Percentiles rank a stretch among this genome's conserved stretches.
Conservation (phyloP, 2,797 vertebrate genomes). For the Loriculus beryllinus region DNA sequence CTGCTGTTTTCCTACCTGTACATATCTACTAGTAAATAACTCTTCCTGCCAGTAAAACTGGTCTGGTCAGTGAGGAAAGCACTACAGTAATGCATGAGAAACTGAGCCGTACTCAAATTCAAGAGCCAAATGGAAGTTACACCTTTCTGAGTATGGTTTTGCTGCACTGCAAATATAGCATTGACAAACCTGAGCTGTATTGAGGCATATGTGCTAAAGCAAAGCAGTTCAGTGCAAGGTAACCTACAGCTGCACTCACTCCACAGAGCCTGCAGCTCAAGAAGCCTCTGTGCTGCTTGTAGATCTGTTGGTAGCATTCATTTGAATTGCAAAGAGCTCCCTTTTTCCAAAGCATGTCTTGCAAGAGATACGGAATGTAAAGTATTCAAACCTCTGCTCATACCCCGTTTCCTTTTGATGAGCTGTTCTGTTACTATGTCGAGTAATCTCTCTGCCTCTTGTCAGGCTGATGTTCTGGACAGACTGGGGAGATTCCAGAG, state of each 20-base stretch:
- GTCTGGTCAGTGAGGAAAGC: neutral
- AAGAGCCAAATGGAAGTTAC: neutral
- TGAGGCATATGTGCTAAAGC: rapidly evolving
- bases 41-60: neutral
- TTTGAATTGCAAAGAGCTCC: neutral
- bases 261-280: neutral
- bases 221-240: neutral
- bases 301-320: neutral
- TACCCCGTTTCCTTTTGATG: neutral
- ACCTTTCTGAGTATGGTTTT: neutral
- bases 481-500: constrained; percentile 91
- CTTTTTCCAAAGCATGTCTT: neutral
- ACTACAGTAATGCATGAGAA: neutral
- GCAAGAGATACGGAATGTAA: neutral
- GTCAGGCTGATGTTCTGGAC: constrained; percentile 98
- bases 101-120: neutral
- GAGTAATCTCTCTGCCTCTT: neutral
- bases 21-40: neutral
- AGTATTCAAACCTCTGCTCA: neutral
- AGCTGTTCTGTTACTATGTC: neutral
- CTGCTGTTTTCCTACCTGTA: neutral
- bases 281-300: neutral
- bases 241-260: neutral
- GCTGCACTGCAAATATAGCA: rapidly evolving
- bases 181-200: neutral